Evolutionary conservation across 2,888 invertebrate species (phyloP).

Genomic region (Axea sp.): DNA sequence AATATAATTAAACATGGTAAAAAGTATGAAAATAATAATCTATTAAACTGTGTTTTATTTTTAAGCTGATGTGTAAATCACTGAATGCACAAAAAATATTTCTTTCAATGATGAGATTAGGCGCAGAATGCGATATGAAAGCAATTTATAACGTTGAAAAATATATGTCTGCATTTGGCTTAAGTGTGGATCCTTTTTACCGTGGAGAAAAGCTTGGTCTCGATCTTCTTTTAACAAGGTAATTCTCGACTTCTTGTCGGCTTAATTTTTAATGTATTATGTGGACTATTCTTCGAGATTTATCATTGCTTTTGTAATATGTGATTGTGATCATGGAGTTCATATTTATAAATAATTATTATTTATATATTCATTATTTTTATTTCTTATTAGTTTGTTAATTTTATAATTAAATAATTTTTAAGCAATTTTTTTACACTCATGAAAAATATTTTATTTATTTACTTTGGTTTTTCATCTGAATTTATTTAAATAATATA

Average conservation of each 20-base stretch:
- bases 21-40: no score
- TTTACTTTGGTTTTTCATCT: no score
- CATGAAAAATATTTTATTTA: no score
- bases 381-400: no score
- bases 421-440: no score
- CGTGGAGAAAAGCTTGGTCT: slow-evolving; percentile 74
- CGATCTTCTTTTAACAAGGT: slow-evolving; percentile 71
- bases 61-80: slow-evolving; percentile 36
- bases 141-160: slow-evolving; percentile 67
- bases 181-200: slow-evolving; percentile 72
- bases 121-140: slow-evolving; percentile 45
- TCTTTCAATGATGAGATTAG: slow-evolving; percentile 28
- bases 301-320: slow-evolving; percentile 16
- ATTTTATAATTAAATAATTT: no score
- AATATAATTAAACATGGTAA: no score
- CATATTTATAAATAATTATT: no score
- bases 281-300: background rate
- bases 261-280: slow-evolving; percentile 14
- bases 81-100: slow-evolving; percentile 46
- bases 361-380: no score
- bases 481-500: no score
- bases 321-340: no score
- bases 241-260: slow-evolving; percentile 16
- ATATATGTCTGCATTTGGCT: slow-evolving; percentile 74
- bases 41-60: no score